phyloP scores from a whole-genome alignment of 2,888 invertebrate genomes.

The Macaria notata region DNA sequence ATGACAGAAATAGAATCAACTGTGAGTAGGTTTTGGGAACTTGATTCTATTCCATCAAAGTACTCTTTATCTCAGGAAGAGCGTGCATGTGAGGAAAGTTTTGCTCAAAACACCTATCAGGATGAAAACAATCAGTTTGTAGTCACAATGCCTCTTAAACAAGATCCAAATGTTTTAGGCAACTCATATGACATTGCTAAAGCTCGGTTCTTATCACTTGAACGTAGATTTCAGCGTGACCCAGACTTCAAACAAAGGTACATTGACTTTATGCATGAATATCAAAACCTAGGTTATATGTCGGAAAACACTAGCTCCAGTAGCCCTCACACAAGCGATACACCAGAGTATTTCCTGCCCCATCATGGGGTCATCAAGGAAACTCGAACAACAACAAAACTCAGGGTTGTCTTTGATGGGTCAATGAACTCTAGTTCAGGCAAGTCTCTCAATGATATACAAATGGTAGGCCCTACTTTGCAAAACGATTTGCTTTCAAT shows the following conservation, averaged over 20 bases:
- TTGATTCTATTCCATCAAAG: conserved; percentile 29
- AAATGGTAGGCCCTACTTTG: conserved; percentile 25
- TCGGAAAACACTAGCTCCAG: background rate
- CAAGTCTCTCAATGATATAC: conserved; percentile 30
- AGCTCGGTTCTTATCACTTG: conserved; percentile 31
- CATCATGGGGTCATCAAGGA: conserved; percentile 37
- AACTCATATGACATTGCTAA: conserved; percentile 30
- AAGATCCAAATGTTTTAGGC: conserved; percentile 29
- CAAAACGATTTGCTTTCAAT: conserved; percentile 33
- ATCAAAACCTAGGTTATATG: too few relatives aligned
- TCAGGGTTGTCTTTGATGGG: conserved; percentile 38
- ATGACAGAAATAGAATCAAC: background rate
- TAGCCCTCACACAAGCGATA: background rate
- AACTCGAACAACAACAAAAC: conserved; percentile 31
- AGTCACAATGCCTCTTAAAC: conserved; percentile 36
- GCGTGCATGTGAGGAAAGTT: conserved; percentile 33
- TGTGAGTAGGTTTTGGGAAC: conserved; percentile 30
- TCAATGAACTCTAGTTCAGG: conserved; percentile 30
- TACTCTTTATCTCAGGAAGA: conserved; percentile 28
- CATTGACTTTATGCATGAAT: conserved; percentile 36
- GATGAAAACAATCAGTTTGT: conserved; percentile 31
- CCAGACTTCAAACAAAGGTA: conserved; percentile 28
- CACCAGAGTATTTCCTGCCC: conserved; percentile 32
- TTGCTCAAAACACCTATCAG: conserved; percentile 28
- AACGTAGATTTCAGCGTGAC: conserved; percentile 29